Percentiles rank a stretch among this genome's conserved stretches.
Conservation (phyloP, 2,113 vertebrate species). For the Leptosomus discolor region DNA sequence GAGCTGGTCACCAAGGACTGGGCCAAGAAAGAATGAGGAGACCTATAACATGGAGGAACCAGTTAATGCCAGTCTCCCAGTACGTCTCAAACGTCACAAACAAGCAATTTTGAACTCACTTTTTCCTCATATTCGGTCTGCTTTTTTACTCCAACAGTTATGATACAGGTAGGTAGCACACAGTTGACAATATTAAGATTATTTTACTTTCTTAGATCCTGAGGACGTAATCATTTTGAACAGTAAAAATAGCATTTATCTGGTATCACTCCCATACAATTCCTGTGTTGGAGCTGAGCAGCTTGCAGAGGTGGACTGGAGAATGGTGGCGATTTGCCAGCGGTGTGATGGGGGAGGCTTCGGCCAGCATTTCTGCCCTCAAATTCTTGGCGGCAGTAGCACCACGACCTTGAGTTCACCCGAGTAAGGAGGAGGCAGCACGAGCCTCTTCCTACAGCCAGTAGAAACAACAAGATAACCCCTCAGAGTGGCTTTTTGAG, state of each 20-base stretch:
- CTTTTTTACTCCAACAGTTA: not conserved
- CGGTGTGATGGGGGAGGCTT: not conserved
- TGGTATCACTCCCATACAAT: not conserved
- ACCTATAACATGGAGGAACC: not conserved
- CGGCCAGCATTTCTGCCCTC: not conserved
- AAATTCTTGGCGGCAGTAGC: not conserved
- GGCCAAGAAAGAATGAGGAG: not conserved
- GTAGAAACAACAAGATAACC: not conserved
- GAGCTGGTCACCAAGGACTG: not conserved
- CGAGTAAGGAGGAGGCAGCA: fast-evolving
- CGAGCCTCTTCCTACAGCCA: not conserved
- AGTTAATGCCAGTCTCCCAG: not conserved
- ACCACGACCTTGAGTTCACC: not conserved
- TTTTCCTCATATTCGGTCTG: not conserved
- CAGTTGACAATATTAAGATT: not conserved
- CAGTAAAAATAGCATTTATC: not conserved
- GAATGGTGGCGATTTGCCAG: not conserved
- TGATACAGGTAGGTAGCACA: not conserved
- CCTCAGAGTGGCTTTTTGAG: not conserved
- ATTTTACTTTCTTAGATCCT: not conserved
- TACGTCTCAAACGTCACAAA: not conserved
- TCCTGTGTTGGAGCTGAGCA: not conserved
- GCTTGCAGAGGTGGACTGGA: not conserved
- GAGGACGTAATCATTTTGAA: not conserved
- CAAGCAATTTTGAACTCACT: not conserved